These are phyloP conservation scores for Zaprionus africanus DNA, from an alignment of 1,140 invertebrate species.

Conservation along the genomic window DNA sequence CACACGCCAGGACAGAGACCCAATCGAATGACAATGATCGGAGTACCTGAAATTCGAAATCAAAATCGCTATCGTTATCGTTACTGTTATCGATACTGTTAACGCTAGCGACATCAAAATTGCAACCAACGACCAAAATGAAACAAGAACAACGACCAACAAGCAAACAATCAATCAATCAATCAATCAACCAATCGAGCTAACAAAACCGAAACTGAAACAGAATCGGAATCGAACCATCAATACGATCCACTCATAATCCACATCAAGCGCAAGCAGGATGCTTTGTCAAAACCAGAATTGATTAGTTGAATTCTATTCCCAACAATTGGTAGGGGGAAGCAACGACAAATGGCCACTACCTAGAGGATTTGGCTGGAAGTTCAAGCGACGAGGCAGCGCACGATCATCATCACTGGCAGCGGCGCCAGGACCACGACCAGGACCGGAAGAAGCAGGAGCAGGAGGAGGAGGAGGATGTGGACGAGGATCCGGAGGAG, in stretches of 20 bases:
- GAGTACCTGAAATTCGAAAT: slow-evolving; percentile 13
- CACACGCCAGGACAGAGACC: slow-evolving; percentile 66
- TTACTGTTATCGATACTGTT: slow-evolving; percentile 33
- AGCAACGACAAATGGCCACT: slow-evolving; percentile 85
- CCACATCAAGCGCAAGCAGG: slow-evolving; percentile 59
- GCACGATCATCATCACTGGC: slow-evolving; percentile 41
- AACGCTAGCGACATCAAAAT: slow-evolving; percentile 35
- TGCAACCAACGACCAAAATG: slow-evolving; percentile 12
- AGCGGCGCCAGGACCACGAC: slow-evolving; percentile 29
- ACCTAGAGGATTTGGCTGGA: slow-evolving; percentile 84
- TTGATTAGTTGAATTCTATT: slow-evolving; percentile 85
- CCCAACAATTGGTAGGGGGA: slow-evolving; percentile 85
- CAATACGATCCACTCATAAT: slow-evolving; percentile 30
- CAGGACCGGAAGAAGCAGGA: slow-evolving; percentile 13
- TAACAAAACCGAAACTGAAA: neutral
- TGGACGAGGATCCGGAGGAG: slow-evolving; percentile 24
- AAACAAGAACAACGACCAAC: slow-evolving; percentile 10
- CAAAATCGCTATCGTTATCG: slow-evolving; percentile 29
- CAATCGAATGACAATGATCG: slow-evolving; percentile 60
- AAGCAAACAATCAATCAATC: slow-evolving; percentile 12
- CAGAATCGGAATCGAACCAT: slow-evolving; percentile 7
- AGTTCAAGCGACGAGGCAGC: slow-evolving; percentile 82
- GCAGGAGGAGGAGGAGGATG: slow-evolving; percentile 23
- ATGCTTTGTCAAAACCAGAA: slow-evolving; percentile 84
- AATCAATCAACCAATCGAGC: slow-evolving; percentile 4